These are phyloP conservation scores for Patagioenas fasciata DNA, from an alignment of 2,113 vertebrate species.

Conservation along the genomic window DNA sequence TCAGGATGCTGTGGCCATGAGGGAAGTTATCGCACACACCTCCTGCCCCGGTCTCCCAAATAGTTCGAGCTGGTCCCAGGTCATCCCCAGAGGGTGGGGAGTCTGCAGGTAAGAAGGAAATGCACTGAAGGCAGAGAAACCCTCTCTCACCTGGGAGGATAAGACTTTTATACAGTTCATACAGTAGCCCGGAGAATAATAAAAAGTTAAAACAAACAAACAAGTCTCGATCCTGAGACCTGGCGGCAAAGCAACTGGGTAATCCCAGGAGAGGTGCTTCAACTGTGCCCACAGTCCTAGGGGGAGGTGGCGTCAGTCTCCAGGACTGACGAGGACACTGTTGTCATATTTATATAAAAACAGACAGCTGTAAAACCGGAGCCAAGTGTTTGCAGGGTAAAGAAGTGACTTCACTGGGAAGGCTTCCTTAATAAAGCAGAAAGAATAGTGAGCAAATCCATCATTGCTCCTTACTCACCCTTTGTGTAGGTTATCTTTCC, in stretches of 20 bases:
- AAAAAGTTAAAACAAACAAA: not conserved
- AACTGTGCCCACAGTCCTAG: not conserved
- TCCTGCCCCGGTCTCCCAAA: not conserved
- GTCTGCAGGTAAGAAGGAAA: not conserved
- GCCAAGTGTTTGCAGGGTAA: slow-evolving; percentile 16
- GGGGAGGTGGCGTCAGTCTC: not conserved
- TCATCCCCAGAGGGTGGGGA: not conserved
- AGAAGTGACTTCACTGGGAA: slow-evolving; percentile 27
- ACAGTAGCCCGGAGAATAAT: not conserved
- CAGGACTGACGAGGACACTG: not conserved
- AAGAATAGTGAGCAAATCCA: not conserved
- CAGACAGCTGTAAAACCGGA: not conserved
- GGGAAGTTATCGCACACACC: not conserved
- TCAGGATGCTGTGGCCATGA: not conserved
- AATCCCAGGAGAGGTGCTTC: not conserved
- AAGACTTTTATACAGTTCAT: not conserved
- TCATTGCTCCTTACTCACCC: not conserved
- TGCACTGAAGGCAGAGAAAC: not conserved
- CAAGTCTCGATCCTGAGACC: not conserved
- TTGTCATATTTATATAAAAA: not conserved
- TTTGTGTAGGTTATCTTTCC: not conserved
- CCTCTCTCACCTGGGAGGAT: not conserved
- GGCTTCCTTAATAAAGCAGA: not conserved
- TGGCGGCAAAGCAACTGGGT: not conserved
- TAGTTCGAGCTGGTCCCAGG: not conserved